Conservation (phyloP, 2,113 vertebrate species). For the Callocephalon fimbriatum region DNA sequence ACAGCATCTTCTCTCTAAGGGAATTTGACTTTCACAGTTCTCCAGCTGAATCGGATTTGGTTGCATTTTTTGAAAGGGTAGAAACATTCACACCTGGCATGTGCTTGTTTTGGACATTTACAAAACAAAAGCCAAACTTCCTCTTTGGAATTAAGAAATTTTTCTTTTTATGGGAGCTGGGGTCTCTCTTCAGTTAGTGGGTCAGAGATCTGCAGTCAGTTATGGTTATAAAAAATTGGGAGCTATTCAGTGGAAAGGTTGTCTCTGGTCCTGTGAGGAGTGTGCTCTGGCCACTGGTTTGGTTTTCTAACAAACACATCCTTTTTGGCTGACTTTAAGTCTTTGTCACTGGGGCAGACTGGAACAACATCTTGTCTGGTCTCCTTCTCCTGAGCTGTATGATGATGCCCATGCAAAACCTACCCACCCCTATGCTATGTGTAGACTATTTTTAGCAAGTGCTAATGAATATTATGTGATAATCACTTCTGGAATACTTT, state of each 20-base stretch:
- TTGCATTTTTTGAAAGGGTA: background rate
- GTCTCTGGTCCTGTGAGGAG: background rate
- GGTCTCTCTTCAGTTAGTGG: background rate
- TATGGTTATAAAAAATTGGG: background rate
- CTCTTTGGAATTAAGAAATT: background rate
- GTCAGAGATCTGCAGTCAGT: background rate
- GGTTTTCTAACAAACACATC: background rate
- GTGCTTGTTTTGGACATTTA: background rate
- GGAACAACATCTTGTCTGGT: background rate
- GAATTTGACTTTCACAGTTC: background rate
- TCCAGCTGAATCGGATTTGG: background rate
- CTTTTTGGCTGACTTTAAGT: background rate
- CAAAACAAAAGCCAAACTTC: background rate
- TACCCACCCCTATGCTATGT: background rate
- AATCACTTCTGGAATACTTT: background rate
- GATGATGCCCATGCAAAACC: background rate
- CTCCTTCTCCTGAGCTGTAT: background rate
- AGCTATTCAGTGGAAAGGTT: background rate
- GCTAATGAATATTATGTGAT: background rate
- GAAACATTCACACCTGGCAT: background rate
- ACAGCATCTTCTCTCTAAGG: background rate
- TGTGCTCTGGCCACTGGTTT: background rate
- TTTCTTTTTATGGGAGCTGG: background rate
- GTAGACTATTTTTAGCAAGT: background rate
- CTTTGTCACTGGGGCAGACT: background rate